Evolutionary conservation across 2,888 invertebrate species (phyloP), one percentile per base, ranked within the genome.

Genomic region (Dynastes hyllus): DNA sequence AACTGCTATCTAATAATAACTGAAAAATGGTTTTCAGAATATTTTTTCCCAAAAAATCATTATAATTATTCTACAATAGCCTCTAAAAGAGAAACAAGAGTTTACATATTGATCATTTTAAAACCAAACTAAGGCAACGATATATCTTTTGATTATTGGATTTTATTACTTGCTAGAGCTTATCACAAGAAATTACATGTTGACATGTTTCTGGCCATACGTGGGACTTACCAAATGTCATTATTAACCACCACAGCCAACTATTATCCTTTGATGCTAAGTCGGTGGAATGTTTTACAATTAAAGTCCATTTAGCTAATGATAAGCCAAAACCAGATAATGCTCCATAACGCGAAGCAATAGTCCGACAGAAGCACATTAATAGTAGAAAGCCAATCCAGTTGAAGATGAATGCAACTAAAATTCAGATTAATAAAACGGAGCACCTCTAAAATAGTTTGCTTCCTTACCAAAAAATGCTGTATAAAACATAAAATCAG

Each of bases 321-420:
- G 97, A 97, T 16, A 98, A 91, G 1, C 97, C 97, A 87, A 98
- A 97, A 77, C 97, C 97, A 65, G 97, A 95, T 70, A 98, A 90
- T 1, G 97, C 97, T 37, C 98, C 97, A 88, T 97, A 97, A 84
- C 97, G 93, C 45, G 96, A 96, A 55, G 97, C 97, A 85, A 97
- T 96, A 73, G 97, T 97, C 89, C 97, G 97, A 87, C 97, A 97
- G 91, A 97, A 96, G 87, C 97, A 98, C 93, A 97, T 95, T 84
- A 97, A 91, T 87, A 97, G 91, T 84, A 98, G 90, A 89, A 98
- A 97, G 13, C 98, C 98, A 87, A 98, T 94, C 97, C 97, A 98
- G 90, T 98, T 98, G 91, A 98, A 97, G 70, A 97, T 93, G 91
- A 98, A 97, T 84, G 97, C 96, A 88, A 97, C 97, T 96, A 90